A percentile compares a stretch with the other conserved stretches of the same genome.
Evolutionary conservation across 2,797 vertebrate species (phyloP).

Genomic region (Oreochromis grahami): DNA sequence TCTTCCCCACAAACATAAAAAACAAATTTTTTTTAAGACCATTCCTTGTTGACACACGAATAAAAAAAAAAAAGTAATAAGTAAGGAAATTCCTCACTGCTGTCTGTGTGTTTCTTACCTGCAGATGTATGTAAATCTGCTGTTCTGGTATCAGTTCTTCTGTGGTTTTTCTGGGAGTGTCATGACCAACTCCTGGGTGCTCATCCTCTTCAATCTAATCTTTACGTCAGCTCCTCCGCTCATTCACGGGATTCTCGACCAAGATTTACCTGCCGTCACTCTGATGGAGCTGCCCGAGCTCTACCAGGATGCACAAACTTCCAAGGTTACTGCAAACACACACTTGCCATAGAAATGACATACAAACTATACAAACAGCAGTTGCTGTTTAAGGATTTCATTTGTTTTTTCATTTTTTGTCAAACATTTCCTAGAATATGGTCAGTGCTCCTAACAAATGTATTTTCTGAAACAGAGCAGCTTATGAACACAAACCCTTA

Average conservation of each 20-base stretch:
- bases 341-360: not conserved
- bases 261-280: conserved; percentile 77
- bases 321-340: conserved; percentile 74
- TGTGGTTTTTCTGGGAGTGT: conserved; percentile 94
- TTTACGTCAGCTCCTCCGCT: conserved; percentile 92
- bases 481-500: not conserved
- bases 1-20: not conserved
- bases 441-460: not conserved
- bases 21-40: not conserved
- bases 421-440: not conserved
- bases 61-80: not conserved
- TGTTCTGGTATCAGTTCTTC: conserved; percentile 98
- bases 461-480: not conserved
- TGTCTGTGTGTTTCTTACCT: not conserved
- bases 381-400: not conserved
- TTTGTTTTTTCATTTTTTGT: not conserved
- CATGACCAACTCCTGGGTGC: conserved; percentile 93
- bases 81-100: not conserved
- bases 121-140: conserved; percentile 92
- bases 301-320: conserved; percentile 76
- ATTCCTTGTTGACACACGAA: not conserved
- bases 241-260: conserved; percentile 88
- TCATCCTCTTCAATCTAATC: conserved; percentile 95
- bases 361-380: not conserved
- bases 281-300: conserved; percentile 83